These are phyloP conservation scores for Trissonchulus latispiculum DNA, from an alignment of 2,888 invertebrate species.

Conservation along the genomic window DNA sequence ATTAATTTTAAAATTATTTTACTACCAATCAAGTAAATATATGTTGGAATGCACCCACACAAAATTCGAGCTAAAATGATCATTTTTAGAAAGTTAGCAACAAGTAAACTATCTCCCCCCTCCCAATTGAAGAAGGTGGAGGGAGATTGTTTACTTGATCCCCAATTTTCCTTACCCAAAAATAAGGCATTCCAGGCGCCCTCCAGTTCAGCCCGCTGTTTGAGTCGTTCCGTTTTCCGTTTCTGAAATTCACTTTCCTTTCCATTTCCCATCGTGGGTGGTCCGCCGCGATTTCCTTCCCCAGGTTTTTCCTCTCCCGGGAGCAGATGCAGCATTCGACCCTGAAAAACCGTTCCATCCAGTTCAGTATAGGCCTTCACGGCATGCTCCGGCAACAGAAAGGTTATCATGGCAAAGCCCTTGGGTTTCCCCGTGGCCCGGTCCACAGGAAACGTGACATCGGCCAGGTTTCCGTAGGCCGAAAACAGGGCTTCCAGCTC, in stretches of 20 bases:
- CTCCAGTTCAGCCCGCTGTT: neutral
- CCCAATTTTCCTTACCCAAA: neutral
- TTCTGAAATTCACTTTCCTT: no score
- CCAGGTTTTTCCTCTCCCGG: constrained; percentile 52
- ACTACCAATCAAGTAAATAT: no score
- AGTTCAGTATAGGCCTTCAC: constrained; percentile 71
- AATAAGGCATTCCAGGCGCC: neutral
- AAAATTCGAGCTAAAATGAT: no score
- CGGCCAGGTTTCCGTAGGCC: constrained; percentile 63
- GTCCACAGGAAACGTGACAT: constrained; percentile 80
- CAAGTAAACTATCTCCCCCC: no score
- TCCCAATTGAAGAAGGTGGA: neutral
- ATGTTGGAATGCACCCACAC: no score
- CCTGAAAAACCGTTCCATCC: constrained; percentile 77
- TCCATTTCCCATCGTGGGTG: neutral
- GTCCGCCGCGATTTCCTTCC: neutral
- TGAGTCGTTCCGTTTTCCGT: no score
- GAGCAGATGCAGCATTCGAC: constrained; percentile 62
- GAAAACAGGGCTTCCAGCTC: constrained; percentile 71
- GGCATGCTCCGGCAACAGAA: constrained; percentile 88
- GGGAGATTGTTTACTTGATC: neutral
- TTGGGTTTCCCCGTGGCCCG: constrained; percentile 66
- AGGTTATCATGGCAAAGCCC: constrained; percentile 85
- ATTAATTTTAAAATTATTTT: no score
- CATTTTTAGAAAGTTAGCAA: no score